A percentile compares a stretch with the other conserved stretches of the same genome.
phyloP scores from a whole-genome alignment of 2,888 invertebrate species.

The Anoplius nigerrimus region DNA sequence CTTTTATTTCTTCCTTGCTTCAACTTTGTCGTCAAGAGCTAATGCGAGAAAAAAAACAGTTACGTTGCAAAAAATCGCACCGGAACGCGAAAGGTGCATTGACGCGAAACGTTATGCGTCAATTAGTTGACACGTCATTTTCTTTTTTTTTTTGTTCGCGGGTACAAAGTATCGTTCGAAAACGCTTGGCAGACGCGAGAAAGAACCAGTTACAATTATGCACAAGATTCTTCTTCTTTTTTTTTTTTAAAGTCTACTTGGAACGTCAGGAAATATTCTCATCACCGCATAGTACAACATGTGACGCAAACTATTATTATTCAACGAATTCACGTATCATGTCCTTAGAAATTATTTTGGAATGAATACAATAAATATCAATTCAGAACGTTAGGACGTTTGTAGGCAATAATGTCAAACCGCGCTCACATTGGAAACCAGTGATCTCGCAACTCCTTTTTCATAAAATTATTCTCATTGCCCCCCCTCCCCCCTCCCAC shows the following conservation, averaged over 20 bases:
- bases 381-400: slow-evolving; percentile 12
- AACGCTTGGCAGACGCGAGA: neutral
- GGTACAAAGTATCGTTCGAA: no score
- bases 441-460: neutral
- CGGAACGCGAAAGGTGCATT: no score
- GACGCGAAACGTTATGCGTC: no score
- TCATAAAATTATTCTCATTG: neutral
- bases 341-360: slow-evolving; percentile 16
- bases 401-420: slow-evolving; percentile 3
- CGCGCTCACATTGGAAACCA: slow-evolving; percentile 1
- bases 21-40: no score
- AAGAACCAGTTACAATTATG: neutral
- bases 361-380: slow-evolving; percentile 14
- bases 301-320: slow-evolving; percentile 1
- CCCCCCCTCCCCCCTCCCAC: no score
- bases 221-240: neutral
- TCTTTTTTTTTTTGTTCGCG: no score
- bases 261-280: slow-evolving; percentile 3
- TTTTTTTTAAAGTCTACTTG: neutral
- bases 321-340: neutral
- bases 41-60: no score
- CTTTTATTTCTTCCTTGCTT: no score
- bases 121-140: no score
- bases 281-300: neutral
- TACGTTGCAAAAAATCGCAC: no score